Evolutionary conservation across 2,888 invertebrate genomes (phyloP), one percentile per base, ranked within the genome.

Genomic region (Tridacna gigas): DNA sequence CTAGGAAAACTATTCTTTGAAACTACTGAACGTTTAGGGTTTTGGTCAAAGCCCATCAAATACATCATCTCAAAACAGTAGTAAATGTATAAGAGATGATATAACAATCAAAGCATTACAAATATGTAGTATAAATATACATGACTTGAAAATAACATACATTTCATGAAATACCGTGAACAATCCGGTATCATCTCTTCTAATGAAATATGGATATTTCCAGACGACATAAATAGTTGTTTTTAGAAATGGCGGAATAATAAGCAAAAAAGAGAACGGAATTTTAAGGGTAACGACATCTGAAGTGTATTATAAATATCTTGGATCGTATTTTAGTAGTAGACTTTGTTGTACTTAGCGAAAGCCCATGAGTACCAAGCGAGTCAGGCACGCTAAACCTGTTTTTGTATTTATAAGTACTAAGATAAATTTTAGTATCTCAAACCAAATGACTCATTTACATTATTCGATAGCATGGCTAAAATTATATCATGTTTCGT

Each of bases 241-340:
- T 9, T 71, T 71, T 26, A 37, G 71, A 47, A 71, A 71, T 12
- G 48, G 45, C 25, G 71, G 71, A 7, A 5, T 15, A 5, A 5
- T 71, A 22, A 26, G 22, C 11, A 71, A 12, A 15, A 47, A 18
- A 22, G 47, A 71, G 15, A 25, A 47, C 47, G 45, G 48, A 47
- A 22, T 22, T 71, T 22, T 71, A 71, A 71, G 25, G 71, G 48
- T 13, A 47, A 22, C 9, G 25, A 9, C 13, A 71, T 71, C 5
- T 45, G 47, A 45, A 47, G 37, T 20, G 45, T 71, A 22, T 47
- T 47, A 71, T 47, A 76, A 63, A 37, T 76, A 76, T n/a, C 28
- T 76, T n/a, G 76, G 0, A 12, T 47, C 3, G 20, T 25, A n/a
- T 15, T 71, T 71, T 11, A 71, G 47, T 48, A 12, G 20, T 28